Base-by-base conservation (phyloP, 2,113 vertebrate genomes). In the Oxyura jamaicensis region DNA sequence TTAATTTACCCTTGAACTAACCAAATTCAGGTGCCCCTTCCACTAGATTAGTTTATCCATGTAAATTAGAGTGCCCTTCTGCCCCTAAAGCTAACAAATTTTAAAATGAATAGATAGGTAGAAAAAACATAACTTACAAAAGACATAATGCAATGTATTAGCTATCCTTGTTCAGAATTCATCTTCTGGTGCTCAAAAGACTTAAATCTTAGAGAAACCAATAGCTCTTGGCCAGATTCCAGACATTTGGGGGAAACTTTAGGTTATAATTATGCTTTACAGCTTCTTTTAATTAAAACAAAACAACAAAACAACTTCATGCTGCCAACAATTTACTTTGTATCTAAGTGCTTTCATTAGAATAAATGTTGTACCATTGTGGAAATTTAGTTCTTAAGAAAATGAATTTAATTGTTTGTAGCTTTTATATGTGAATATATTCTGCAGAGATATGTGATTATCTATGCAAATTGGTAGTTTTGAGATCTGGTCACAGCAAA, bases 1-100 rank as follows among this genome's bases (percentile, higher is more conserved):
- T 95, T 93, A 79, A 96, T 96, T 95, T 97, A 89, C 77, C 62
- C 91, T 87, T 91, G 73, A 84, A 69, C 86, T 97, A 97, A 97
- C 69, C 88, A 69, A 84, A 93, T 96, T 93, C 95, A 95, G 77
- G 83, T 95, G 94, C 81, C 35, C 59, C 82, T 88, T 95, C 92
- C 33, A 42, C 41, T 65, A 63, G 67, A 62, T 88, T 81, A 3
- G 0, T 91, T 81, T 91, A 59, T 91, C 53, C 83, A 60, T 60
- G 83, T 91, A 93, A 96, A 89, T 86, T 93, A 93, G 67, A 81
- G 35, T 55, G 83, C 52, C 48, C 80, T 95, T 93, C 68, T 92
- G 60, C 82, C 86, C 91, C 39, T 56, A 84, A 72, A 86, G 77
- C 62, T 92, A 94, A 88, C 52, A 92, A 81, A 92, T 82, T 91